A percentile compares a stretch with the other conserved stretches of the same genome.
phyloP scores from a whole-genome alignment of 2,888 invertebrate species.

The Eubasilissa splendida region DNA sequence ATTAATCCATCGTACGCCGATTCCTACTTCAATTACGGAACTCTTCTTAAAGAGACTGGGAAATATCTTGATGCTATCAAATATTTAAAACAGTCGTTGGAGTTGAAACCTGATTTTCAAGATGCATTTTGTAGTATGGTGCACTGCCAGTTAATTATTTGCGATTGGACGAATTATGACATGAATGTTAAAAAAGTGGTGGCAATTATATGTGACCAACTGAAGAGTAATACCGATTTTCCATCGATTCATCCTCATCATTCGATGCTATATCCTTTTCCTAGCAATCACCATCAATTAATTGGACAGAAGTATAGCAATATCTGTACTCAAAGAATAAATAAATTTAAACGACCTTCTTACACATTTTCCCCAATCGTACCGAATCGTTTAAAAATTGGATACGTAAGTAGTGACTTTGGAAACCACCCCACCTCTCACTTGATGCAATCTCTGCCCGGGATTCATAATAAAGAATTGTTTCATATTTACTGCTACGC shows the following conservation, averaged over 20 bases:
- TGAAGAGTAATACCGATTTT: constrained; percentile 91
- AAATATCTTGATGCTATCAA: constrained; percentile 97
- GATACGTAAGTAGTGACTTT: constrained; percentile 99
- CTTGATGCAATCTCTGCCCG: constrained; percentile 99
- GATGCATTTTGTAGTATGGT: constrained; percentile 99
- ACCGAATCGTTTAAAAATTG: constrained; percentile 84
- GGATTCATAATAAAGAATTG: constrained; percentile 84
- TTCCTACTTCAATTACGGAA: constrained; percentile 98
- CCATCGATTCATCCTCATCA: constrained; percentile 99
- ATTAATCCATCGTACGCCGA: constrained; percentile 99
- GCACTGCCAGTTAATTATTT: constrained; percentile 98
- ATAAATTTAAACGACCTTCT: constrained; percentile 84
- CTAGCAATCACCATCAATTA: constrained; percentile 92
- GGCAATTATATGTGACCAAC: constrained; percentile 94
- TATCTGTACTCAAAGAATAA: constrained; percentile 90
- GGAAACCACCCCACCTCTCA: constrained; percentile 99
- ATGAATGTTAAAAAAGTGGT: constrained; percentile 94
- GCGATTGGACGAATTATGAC: constrained; percentile 98
- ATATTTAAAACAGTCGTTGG: constrained; percentile 94
- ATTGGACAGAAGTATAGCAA: constrained; percentile 97
- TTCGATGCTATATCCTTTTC: constrained; percentile 99
- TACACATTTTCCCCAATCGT: constrained; percentile 80
- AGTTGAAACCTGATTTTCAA: constrained; percentile 97
- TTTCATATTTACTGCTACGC: constrained; percentile 96
- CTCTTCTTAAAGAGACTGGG: constrained; percentile 98